Evolutionary conservation across 2,888 invertebrate species (phyloP), one percentile per base, ranked within the genome.

Genomic region (Coelopa pilipes): DNA sequence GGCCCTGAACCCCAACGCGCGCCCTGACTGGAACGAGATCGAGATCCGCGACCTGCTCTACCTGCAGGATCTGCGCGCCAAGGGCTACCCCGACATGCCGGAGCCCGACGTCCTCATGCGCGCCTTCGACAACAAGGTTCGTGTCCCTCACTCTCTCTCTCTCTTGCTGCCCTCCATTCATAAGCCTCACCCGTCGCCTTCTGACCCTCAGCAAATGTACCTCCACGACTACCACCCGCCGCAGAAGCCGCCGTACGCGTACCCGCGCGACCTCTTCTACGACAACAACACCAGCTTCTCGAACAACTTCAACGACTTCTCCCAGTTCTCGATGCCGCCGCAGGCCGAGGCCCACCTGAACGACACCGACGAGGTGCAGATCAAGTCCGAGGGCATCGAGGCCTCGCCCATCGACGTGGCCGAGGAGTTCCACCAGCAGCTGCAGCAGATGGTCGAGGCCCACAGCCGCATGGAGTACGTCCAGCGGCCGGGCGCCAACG

Each of bases 371-470:
- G 71, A 71, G 12, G 55, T 71, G 1, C 55, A 71, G 34, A 71
- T 71, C 45, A 71, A 71, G 10, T 71, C 50, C 19, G 71, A 71
- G 17, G 19, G 62, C 11, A 55, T 60, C n/a, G 71, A 53, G 3
- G 60, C 53, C 9, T 55, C 34, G 9, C 53, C 53, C 17, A 46
- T 65, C 46, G 71, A 71, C 21, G 71, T 60, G 4, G 12, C 71
- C 15, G 71, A 63, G 19, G 71, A 63, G 13, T 71, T 71, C 53
- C 53, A 63, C 13, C 71, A 71, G 45, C 71, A 71, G 19, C 55
- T 71, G 11, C 71, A 71, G 21, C 71, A 71, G 60, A 71, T 71
- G 71, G 71, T 71, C 19, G 71, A 71, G 13, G 55, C 53, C 11
- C 71, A 71, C 17, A 71, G 17, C 47, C 71, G 65, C 53, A 45